Evolutionary conservation across 2,113 vertebrate species (phyloP).

Genomic region (Gopherus flavomarginatus): DNA sequence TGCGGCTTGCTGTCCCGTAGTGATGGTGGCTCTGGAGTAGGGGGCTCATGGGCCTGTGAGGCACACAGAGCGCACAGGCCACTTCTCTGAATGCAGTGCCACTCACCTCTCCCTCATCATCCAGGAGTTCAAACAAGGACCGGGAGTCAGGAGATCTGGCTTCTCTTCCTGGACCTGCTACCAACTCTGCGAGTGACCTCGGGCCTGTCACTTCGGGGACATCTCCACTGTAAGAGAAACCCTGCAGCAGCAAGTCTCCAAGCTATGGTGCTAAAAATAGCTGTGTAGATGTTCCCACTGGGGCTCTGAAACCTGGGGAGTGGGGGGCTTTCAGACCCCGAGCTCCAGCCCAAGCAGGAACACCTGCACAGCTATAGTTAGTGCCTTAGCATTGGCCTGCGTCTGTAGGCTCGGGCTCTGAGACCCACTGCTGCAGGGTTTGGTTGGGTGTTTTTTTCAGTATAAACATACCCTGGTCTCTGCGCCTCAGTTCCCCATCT

Average conservation of each 20-base stretch:
- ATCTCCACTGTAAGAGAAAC: neutral
- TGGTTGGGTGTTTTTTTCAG: neutral
- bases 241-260: neutral
- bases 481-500: neutral
- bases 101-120: neutral
- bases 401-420: neutral
- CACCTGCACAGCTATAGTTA: neutral
- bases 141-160: neutral
- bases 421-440: neutral
- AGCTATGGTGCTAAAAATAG: neutral
- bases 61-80: neutral
- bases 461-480: neutral
- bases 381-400: neutral
- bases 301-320: neutral
- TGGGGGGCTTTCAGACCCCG: neutral
- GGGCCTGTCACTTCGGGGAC: neutral
- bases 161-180: neutral
- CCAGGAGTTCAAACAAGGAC: neutral
- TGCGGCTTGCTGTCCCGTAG: too few relatives aligned
- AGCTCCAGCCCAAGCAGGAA: neutral
- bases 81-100: neutral
- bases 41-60: neutral
- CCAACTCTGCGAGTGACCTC: neutral
- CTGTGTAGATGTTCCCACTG: neutral
- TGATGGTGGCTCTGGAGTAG: neutral